Conservation (phyloP, 2,797 vertebrate genomes). For the Sebastes alutus region DNA sequence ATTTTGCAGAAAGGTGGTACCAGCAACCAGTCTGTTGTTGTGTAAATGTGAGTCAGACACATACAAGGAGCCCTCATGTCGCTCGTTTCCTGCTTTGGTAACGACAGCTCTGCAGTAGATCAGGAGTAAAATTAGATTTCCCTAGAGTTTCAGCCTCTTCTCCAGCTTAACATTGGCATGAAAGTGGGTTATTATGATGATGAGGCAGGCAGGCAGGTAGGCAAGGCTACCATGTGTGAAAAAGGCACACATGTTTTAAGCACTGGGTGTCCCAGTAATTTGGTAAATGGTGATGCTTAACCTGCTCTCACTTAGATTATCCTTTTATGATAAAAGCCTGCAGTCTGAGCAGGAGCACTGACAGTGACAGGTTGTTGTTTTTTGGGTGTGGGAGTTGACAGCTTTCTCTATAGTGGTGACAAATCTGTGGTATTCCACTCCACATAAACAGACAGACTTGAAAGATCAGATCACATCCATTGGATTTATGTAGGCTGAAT, state of each 20-base stretch:
- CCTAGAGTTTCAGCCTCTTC: constrained; percentile 24
- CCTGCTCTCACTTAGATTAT: constrained; percentile 25
- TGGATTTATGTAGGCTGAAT: neutral
- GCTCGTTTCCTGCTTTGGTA: constrained; percentile 2
- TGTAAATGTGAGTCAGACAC: neutral
- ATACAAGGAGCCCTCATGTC: neutral
- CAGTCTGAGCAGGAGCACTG: neutral
- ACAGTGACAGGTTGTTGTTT: neutral
- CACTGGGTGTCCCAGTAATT: neutral
- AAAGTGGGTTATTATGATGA: neutral
- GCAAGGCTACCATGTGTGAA: neutral
- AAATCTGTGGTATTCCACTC: neutral
- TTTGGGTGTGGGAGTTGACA: neutral
- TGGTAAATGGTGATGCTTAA: constrained; percentile 29
- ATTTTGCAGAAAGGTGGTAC: neutral
- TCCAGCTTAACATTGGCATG: neutral
- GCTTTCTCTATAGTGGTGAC: neutral
- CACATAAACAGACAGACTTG: neutral
- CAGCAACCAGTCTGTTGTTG: neutral
- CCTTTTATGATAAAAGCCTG: constrained; percentile 27
- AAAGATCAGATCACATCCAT: neutral
- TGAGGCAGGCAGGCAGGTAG: neutral
- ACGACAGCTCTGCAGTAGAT: constrained; percentile 9
- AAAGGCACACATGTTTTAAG: neutral
- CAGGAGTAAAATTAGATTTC: constrained; percentile 65